phyloP scores from a whole-genome alignment of 2,797 vertebrate species.

The Takifugu ocellatus region DNA sequence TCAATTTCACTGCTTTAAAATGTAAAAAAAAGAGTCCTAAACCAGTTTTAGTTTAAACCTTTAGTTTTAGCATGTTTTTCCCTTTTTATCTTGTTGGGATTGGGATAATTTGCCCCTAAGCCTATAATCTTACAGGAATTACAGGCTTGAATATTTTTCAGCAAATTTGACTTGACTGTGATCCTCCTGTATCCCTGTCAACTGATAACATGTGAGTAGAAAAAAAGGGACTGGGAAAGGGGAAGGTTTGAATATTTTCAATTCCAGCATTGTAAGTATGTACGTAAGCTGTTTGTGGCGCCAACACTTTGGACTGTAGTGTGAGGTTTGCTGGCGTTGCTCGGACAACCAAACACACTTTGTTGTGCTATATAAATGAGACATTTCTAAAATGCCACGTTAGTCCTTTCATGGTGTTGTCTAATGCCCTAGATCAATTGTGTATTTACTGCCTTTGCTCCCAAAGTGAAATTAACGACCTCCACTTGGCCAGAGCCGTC shows the following conservation, averaged over 20 bases:
- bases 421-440: conserved; percentile 21
- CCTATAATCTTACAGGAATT: conserved; percentile 75
- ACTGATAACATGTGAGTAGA: conserved; percentile 53
- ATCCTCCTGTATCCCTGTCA: conserved; percentile 47
- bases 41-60: conserved; percentile 54
- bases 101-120: conserved; percentile 69
- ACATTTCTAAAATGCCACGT: conserved; percentile 38
- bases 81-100: conserved; percentile 56
- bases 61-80: conserved; percentile 52
- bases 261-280: conserved; percentile 44
- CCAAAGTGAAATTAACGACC: conserved; percentile 38
- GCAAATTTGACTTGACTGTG: conserved; percentile 59
- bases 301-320: conserved; percentile 29
- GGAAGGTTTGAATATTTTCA: conserved; percentile 28
- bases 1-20: conserved; percentile 75
- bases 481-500: conserved; percentile 28
- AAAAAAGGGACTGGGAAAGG: conserved; percentile 19
- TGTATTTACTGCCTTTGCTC: conserved; percentile 3
- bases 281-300: conserved; percentile 38
- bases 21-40: conserved; percentile 39
- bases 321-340: conserved; percentile 33
- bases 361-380: conserved; percentile 19
- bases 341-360: conserved; percentile 34
- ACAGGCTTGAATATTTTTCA: conserved; percentile 64
- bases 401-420: conserved; percentile 42